A percentile compares a stretch with the other conserved stretches of the same genome.
phyloP scores from a whole-genome alignment of 2,888 invertebrate genomes.

The Ornithoptera priamus region DNA sequence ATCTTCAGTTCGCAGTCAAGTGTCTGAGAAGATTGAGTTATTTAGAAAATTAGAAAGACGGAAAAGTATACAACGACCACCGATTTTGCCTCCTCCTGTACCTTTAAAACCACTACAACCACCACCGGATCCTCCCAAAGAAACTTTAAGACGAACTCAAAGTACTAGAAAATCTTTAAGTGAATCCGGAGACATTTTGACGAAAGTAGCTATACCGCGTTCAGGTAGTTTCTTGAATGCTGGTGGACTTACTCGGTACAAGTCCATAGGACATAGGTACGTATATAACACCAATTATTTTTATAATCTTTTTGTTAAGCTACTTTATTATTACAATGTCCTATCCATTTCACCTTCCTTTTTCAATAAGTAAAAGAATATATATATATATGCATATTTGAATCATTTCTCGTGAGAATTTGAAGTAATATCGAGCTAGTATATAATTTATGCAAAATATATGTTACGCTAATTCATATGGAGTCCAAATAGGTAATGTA shows the following conservation, averaged over 20 bases:
- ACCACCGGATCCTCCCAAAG: slow-evolving; percentile 53
- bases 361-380: too few relatives aligned
- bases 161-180: slow-evolving; percentile 71
- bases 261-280: slow-evolving; percentile 84
- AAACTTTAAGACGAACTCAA: slow-evolving; percentile 69
- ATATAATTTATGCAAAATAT: neutral
- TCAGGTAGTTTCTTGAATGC: slow-evolving; percentile 92
- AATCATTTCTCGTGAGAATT: too few relatives aligned
- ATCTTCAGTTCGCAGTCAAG: slow-evolving; percentile 71
- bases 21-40: slow-evolving; percentile 76
- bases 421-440: too few relatives aligned
- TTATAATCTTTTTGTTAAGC: neutral
- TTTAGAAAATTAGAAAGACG: slow-evolving; percentile 73
- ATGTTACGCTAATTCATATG: neutral
- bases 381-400: too few relatives aligned
- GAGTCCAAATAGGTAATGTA: neutral
- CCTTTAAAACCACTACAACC: slow-evolving; percentile 63
- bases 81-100: slow-evolving; percentile 72
- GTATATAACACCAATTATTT: slow-evolving; percentile 33
- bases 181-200: slow-evolving; percentile 89
- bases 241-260: slow-evolving; percentile 87
- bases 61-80: slow-evolving; percentile 72
- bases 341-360: too few relatives aligned
- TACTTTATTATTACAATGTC: neutral
- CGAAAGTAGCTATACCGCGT: slow-evolving; percentile 91